These are phyloP conservation scores for Rambutsinella grinnellia DNA, from an alignment of 2,888 invertebrate genomes.

Conservation along the genomic window DNA sequence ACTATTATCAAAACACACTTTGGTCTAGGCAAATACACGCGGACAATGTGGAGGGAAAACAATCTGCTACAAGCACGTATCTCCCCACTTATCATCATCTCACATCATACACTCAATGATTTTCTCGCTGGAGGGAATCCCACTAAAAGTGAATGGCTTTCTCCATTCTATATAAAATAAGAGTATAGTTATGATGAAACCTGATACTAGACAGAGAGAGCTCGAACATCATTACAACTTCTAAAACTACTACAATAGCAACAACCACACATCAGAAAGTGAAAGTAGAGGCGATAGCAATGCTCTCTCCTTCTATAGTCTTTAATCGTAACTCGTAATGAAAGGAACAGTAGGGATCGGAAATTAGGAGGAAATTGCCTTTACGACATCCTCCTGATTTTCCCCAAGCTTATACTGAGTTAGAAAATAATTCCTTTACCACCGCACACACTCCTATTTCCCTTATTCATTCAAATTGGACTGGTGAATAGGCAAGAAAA, in stretches of 20 bases:
- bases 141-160: neutral
- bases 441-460: neutral
- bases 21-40: no score
- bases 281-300: neutral
- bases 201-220: neutral
- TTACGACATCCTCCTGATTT: slow-evolving; percentile 46
- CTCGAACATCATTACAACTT: neutral
- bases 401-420: neutral
- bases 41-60: no score
- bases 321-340: slow-evolving; percentile 16
- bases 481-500: neutral
- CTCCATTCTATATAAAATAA: neutral
- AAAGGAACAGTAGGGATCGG: slow-evolving; percentile 51
- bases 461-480: neutral
- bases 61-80: neutral
- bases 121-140: neutral
- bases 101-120: neutral
- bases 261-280: neutral
- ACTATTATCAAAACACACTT: no score
- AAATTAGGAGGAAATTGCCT: slow-evolving; percentile 52
- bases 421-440: neutral
- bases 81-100: neutral
- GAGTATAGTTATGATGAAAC: neutral
- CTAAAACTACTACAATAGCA: neutral
- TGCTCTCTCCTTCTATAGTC: neutral